Conservation (phyloP, 2,888 invertebrate species). For the Holacanthella duospinosa region DNA sequence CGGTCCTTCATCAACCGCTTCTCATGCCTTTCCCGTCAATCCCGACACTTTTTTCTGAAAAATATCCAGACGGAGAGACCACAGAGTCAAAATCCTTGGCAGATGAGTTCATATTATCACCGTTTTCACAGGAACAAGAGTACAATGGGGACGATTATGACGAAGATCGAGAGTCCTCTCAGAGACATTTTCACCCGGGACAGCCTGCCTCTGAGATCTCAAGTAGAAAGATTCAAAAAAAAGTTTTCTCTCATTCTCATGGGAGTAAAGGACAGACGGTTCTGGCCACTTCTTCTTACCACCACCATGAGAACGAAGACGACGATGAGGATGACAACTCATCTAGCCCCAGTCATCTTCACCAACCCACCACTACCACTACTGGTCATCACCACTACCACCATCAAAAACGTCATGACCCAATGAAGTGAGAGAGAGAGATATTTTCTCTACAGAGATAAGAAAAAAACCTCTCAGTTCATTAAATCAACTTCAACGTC, state of each 20-base stretch:
- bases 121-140: neutral
- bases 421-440: slow-evolving; percentile 3
- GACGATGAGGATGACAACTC: neutral
- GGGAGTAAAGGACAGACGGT: too few species aligned
- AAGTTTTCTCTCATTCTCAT: neutral
- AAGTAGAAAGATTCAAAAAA: neutral
- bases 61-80: too few species aligned
- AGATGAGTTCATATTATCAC: neutral
- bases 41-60: too few species aligned
- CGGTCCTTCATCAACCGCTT: neutral
- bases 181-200: neutral
- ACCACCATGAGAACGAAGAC: neutral
- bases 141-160: neutral
- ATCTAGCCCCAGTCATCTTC: too few species aligned
- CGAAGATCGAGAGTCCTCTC: neutral
- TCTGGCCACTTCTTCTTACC: neutral
- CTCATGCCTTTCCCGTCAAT: neutral
- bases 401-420: neutral
- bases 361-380: too few species aligned
- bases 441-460: neutral
- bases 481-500: neutral
- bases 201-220: too few species aligned
- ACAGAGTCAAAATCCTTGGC: neutral
- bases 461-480: neutral
- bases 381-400: neutral